Evolutionary conservation across 2,888 invertebrate genomes (phyloP).

Genomic region (Ceramica pisi): DNA sequence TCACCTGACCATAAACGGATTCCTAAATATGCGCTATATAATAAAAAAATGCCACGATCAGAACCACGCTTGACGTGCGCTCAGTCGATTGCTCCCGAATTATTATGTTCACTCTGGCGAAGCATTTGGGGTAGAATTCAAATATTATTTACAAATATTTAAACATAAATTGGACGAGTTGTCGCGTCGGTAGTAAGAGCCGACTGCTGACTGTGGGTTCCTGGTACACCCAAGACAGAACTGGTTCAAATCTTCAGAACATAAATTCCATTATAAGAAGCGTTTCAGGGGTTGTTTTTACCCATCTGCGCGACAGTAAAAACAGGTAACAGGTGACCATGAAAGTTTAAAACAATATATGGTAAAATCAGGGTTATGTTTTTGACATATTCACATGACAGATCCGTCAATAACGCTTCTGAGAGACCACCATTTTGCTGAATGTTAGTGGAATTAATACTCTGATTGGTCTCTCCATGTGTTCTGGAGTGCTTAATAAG

Average conservation of each 20-base stretch:
- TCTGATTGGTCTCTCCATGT: not conserved
- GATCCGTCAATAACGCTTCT: not conserved
- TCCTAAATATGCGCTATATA: constrained; percentile 7
- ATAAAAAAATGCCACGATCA: constrained; percentile 15
- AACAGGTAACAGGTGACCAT: no score
- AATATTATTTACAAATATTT: no score
- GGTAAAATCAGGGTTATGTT: not conserved
- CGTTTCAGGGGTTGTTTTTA: not conserved
- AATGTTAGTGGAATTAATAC: not conserved
- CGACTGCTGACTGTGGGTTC: not conserved
- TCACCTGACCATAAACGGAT: not conserved
- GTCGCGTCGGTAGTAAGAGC: not conserved
- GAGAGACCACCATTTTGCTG: not conserved
- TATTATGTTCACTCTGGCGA: constrained; percentile 17
- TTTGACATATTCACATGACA: not conserved
- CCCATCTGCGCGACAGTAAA: not conserved
- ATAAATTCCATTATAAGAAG: not conserved
- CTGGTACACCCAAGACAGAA: not conserved
- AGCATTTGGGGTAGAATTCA: not conserved
- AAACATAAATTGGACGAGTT: no score
- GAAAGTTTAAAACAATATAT: no score
- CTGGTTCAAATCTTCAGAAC: not conserved
- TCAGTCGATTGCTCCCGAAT: not conserved
- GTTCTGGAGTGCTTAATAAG: not conserved
- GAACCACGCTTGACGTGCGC: constrained; percentile 14